Conservation (phyloP, 1,140 invertebrate species). For the Coboldia fuscipes region DNA sequence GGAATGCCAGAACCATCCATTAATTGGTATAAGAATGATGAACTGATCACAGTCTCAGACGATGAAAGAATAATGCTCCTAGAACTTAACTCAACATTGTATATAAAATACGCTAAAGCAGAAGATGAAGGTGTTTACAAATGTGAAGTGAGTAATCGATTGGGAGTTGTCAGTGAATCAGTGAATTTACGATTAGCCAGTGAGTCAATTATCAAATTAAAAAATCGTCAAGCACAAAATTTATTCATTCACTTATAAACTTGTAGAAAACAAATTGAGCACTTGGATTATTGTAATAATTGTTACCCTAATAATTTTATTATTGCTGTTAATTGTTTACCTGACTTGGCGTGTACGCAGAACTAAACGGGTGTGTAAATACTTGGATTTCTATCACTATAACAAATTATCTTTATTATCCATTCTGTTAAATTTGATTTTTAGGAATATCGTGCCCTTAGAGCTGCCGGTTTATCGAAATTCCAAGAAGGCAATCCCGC, state of each 20-base stretch:
- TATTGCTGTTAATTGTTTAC: too few relatives aligned
- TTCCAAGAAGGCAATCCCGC: slow-evolving; percentile 61
- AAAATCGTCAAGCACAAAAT: too few relatives aligned
- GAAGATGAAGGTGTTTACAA: slow-evolving; percentile 20
- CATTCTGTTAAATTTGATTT: too few relatives aligned
- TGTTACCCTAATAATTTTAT: slow-evolving; percentile 22
- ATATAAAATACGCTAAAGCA: slow-evolving; percentile 14
- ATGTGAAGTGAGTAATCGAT: slow-evolving; percentile 20
- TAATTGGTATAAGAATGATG: slow-evolving; percentile 22
- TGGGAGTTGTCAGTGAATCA: slow-evolving; percentile 13
- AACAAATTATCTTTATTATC: too few relatives aligned
- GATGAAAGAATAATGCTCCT: slow-evolving; percentile 19
- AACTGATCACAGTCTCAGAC: slow-evolving; percentile 5
- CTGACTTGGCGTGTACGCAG: slow-evolving; percentile 12
- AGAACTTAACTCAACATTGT: slow-evolving; percentile 17
- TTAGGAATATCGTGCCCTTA: slow-evolving; percentile 30
- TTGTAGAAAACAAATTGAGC: too few relatives aligned
- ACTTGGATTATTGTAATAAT: slow-evolving; percentile 19
- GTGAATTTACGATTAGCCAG: slow-evolving; percentile 15
- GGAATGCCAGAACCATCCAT: slow-evolving; percentile 24
- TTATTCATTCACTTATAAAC: too few relatives aligned
- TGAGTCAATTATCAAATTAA: too few relatives aligned
- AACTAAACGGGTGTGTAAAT: too few relatives aligned
- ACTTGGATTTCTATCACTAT: too few relatives aligned
- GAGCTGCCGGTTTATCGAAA: slow-evolving; percentile 40